A percentile compares a stretch with the other conserved stretches of the same genome.
Conservation (phyloP, 2,797 vertebrate species). For the Periparus ater region DNA sequence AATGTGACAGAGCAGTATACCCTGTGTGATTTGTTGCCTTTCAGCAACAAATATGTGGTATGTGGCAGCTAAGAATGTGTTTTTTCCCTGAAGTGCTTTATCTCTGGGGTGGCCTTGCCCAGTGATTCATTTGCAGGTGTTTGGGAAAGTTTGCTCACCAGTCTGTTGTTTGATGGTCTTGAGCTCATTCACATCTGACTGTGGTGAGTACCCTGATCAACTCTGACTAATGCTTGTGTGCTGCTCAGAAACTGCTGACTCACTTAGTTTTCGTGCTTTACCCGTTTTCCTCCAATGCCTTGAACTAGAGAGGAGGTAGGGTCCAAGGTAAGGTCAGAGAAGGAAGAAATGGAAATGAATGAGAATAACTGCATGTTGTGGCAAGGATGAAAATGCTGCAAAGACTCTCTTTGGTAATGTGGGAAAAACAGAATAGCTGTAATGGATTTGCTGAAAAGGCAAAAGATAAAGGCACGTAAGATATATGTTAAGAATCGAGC, state of each 20-base stretch:
- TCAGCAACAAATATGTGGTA: background rate
- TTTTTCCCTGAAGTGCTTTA: background rate
- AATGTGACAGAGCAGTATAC: background rate
- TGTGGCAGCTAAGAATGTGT: background rate
- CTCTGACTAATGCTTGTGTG: background rate
- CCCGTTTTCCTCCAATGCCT: background rate
- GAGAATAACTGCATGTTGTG: background rate
- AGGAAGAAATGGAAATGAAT: background rate
- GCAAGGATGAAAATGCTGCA: background rate
- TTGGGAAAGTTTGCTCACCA: background rate
- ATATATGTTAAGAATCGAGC: background rate
- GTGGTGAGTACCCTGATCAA: background rate
- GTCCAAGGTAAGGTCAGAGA: background rate
- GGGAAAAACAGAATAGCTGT: background rate
- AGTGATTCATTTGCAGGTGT: background rate
- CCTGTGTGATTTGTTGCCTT: background rate
- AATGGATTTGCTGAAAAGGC: background rate
- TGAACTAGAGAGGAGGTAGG: background rate
- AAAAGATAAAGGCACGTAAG: background rate
- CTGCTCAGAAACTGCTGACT: conserved; percentile 46
- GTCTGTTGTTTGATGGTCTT: background rate
- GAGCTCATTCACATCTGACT: background rate
- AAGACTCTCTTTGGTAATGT: background rate
- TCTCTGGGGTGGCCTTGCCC: background rate
- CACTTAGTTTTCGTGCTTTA: background rate